Conservation (phyloP, 2,113 vertebrate species). For the Hiodon alosoides region DNA sequence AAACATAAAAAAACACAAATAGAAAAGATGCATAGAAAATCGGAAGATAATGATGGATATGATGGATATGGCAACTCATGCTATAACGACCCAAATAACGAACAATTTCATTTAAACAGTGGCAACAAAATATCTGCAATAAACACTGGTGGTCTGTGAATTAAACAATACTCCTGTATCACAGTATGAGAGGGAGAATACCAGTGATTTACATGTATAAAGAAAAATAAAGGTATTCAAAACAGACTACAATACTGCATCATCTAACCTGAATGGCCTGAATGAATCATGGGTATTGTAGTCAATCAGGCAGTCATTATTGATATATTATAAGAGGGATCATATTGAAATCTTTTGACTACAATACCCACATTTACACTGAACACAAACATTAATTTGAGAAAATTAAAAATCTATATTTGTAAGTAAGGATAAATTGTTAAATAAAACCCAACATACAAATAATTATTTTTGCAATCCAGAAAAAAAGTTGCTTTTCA, state of each 20-base stretch:
- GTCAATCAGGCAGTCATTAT: slow-evolving; percentile 19
- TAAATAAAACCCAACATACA: slow-evolving; percentile 17
- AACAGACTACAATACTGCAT: slow-evolving; percentile 9
- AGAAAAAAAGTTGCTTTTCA: slow-evolving; percentile 10
- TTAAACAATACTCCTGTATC: background rate
- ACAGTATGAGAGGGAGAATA: slow-evolving; percentile 1
- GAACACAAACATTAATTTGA: background rate
- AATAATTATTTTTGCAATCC: slow-evolving; percentile 17
- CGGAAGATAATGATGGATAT: background rate
- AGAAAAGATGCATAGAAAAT: slow-evolving; percentile 1
- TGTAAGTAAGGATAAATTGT: slow-evolving; percentile 1
- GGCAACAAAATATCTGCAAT: background rate
- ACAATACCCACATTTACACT: slow-evolving; percentile 9
- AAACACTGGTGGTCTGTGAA: background rate
- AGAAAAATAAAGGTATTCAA: slow-evolving; percentile 7
- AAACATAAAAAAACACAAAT: background rate
- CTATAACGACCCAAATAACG: background rate
- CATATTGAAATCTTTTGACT: background rate
- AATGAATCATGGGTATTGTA: slow-evolving; percentile 5
- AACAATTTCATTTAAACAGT: background rate
- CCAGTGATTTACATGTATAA: slow-evolving; percentile 8
- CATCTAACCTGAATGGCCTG: background rate
- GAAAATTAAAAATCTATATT: slow-evolving; percentile 5
- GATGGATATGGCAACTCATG: background rate
- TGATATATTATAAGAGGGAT: background rate